These are phyloP conservation scores for Rhopalosiphum padi DNA, from an alignment of 1,140 invertebrate species.

Conservation along the genomic window DNA sequence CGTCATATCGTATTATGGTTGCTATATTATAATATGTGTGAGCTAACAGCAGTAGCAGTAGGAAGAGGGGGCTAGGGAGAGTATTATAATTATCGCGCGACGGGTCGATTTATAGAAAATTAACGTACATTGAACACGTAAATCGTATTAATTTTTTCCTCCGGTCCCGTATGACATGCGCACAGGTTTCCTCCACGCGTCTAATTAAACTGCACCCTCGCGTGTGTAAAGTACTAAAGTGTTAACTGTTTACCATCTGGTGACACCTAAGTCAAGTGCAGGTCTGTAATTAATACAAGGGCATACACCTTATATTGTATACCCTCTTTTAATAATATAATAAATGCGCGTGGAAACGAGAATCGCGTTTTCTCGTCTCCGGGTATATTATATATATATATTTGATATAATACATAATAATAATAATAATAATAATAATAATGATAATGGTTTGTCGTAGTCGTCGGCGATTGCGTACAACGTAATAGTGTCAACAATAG, in stretches of 20 bases:
- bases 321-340: not conserved
- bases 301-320: not conserved
- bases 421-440: not conserved
- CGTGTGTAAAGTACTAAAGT: not conserved
- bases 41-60: not conserved
- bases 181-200: not conserved
- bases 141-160: not conserved
- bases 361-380: not conserved
- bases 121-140: slow-evolving; percentile 47
- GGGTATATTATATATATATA: not conserved
- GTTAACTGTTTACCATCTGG: slow-evolving; percentile 9
- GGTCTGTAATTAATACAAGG: slow-evolving; percentile 45
- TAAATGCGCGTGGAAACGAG: not conserved
- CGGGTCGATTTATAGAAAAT: slow-evolving; percentile 40
- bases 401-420: not conserved
- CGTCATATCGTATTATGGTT: not conserved
- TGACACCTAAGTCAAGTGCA: slow-evolving; percentile 28
- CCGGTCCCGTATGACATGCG: not conserved
- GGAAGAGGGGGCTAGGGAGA: not conserved
- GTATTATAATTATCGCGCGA: not conserved
- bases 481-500: slow-evolving; percentile 18
- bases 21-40: not conserved
- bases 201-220: slow-evolving; percentile 30
- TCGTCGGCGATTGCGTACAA: not conserved
- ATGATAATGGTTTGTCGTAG: not conserved